A percentile compares a stretch with the other conserved stretches of the same genome.
Conservation (phyloP, 2,888 invertebrate species). For the Palloptera scutellata region DNA sequence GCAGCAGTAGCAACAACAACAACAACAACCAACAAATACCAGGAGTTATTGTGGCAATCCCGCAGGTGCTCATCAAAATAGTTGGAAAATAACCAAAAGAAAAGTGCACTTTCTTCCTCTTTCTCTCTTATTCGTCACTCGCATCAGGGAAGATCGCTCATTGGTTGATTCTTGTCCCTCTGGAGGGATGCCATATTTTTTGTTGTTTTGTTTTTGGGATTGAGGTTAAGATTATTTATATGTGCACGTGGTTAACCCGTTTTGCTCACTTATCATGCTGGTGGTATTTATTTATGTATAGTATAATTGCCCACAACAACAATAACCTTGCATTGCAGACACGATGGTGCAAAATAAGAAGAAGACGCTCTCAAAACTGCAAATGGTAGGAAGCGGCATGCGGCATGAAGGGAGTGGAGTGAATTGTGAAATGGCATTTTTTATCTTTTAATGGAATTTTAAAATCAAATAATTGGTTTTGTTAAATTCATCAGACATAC, state of each 20-base stretch:
- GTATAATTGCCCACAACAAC: conserved; percentile 32
- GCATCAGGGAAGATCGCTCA: too few species aligned
- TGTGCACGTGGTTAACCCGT: conserved; percentile 49
- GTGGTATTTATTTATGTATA: conserved; percentile 25
- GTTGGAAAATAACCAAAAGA: too few species aligned
- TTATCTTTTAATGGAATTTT: conserved; percentile 56
- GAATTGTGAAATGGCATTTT: conserved; percentile 27
- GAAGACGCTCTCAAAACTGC: not conserved
- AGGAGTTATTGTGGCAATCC: too few species aligned
- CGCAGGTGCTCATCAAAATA: too few species aligned
- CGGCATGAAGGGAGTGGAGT: not conserved
- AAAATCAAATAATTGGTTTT: conserved; percentile 55
- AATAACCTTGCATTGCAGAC: conserved; percentile 32
- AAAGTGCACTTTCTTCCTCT: too few species aligned
- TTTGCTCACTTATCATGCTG: not conserved
- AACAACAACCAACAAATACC: too few species aligned
- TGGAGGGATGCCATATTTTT: too few species aligned
- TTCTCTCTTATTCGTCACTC: too few species aligned
- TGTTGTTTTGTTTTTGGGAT: too few species aligned
- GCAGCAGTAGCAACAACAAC: not conserved
- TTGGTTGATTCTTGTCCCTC: too few species aligned
- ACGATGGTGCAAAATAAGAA: conserved; percentile 22
- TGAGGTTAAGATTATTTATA: conserved; percentile 32
- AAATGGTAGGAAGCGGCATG: conserved; percentile 23
- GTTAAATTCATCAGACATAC: conserved; percentile 20